Evolutionary conservation across 2,113 vertebrate genomes (phyloP).

Genomic region (Chaetops frenatus): DNA sequence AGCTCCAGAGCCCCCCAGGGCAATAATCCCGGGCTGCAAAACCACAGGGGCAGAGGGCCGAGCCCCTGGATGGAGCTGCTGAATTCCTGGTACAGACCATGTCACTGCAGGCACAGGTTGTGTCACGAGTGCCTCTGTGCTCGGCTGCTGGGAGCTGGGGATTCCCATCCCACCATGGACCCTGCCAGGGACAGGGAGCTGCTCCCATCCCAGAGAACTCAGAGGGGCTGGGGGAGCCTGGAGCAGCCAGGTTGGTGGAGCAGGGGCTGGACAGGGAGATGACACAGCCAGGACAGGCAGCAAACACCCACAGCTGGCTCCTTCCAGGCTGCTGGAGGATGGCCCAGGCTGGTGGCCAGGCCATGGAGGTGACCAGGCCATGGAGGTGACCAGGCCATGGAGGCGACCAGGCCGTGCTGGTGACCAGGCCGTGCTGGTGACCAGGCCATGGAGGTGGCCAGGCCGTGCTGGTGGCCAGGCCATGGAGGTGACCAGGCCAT

Average conservation of each 20-base stretch:
- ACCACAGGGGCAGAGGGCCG: neutral
- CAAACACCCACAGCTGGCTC: accelerated
- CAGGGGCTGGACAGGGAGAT: neutral
- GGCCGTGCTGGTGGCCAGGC: neutral
- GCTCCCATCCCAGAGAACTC: neutral
- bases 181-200: neutral
- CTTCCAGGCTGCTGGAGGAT: neutral
- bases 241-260: neutral
- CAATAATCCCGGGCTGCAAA: neutral
- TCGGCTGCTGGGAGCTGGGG: neutral
- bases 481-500: neutral
- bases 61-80: neutral
- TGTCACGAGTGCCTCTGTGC: neutral
- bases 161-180: neutral
- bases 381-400: neutral
- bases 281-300: neutral
- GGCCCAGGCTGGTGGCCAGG: neutral
- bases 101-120: neutral
- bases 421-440: neutral
- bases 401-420: neutral
- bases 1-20: neutral
- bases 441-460: neutral
- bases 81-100: neutral
- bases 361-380: too few species aligned
- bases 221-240: neutral